phyloP scores from a whole-genome alignment of 2,797 vertebrate genomes.

The Hyperoplus immaculatus region DNA sequence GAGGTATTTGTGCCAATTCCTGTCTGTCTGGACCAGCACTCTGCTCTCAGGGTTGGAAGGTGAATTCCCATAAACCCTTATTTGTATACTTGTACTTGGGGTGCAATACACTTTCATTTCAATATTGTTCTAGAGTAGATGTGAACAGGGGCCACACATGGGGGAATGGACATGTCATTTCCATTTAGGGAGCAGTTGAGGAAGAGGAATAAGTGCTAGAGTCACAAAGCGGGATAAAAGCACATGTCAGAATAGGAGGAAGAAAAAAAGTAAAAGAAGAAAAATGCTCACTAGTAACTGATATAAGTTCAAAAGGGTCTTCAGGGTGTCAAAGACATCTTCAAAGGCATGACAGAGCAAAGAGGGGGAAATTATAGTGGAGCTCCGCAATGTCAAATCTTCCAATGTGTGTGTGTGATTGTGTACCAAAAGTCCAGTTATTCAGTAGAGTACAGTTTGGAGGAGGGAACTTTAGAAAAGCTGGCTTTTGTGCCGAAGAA shows the following conservation, averaged over 20 bases:
- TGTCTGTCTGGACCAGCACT: neutral
- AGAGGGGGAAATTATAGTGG: neutral
- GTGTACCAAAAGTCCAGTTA: neutral
- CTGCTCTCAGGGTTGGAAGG: constrained; percentile 7
- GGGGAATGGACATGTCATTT: constrained; percentile 16
- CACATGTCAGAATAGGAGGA: neutral
- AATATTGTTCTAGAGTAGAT: constrained; percentile 24
- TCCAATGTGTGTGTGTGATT: neutral
- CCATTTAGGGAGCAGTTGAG: constrained; percentile 7
- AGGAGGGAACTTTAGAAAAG: neutral
- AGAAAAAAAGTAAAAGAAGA: neutral
- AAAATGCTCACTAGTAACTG: neutral
- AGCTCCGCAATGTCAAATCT: constrained; percentile 2
- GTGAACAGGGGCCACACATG: neutral
- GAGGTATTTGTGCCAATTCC: neutral
- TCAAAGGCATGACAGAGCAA: constrained; percentile 1
- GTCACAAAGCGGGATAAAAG: neutral
- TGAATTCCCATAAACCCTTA: neutral
- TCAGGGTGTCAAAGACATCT: neutral
- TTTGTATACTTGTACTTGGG: no score
- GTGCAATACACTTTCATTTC: constrained; percentile 7
- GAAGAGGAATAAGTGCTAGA: neutral
- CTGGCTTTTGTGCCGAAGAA: constrained; percentile 5
- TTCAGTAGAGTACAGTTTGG: neutral
- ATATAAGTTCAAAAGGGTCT: neutral